These are phyloP conservation scores for Synaphobranchus kaupii DNA, from an alignment of 2,797 vertebrate species.

Conservation along the genomic window DNA sequence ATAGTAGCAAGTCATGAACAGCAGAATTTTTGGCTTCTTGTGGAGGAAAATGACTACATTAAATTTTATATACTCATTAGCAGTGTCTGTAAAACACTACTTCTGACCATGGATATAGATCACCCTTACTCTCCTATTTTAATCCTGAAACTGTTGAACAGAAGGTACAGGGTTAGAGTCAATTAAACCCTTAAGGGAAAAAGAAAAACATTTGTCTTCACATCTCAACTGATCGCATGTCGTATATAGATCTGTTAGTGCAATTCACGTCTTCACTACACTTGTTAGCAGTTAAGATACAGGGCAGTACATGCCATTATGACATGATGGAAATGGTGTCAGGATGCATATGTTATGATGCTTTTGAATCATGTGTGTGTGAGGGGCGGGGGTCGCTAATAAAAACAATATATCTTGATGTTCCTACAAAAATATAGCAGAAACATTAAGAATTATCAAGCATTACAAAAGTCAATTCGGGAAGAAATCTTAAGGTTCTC, in stretches of 20 bases:
- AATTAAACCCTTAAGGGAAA: conserved; percentile 85
- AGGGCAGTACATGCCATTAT: neutral
- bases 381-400: neutral
- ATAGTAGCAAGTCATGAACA: neutral
- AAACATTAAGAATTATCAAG: neutral
- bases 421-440: neutral
- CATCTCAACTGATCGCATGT: conserved; percentile 30
- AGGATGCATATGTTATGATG: neutral
- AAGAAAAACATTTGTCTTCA: conserved; percentile 68
- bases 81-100: neutral
- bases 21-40: neutral
- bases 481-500: neutral
- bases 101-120: conserved; percentile 37
- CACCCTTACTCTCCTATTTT: conserved; percentile 91
- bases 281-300: neutral
- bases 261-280: neutral
- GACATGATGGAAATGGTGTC: neutral
- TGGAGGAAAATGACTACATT: neutral
- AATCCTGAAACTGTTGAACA: conserved; percentile 87
- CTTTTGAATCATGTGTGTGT: too few species aligned
- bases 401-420: neutral
- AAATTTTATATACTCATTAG: neutral
- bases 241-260: neutral
- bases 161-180: conserved; percentile 95
- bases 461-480: neutral